phyloP scores from a whole-genome alignment of 2,888 invertebrate species.

The Lamellibrachia columna region DNA sequence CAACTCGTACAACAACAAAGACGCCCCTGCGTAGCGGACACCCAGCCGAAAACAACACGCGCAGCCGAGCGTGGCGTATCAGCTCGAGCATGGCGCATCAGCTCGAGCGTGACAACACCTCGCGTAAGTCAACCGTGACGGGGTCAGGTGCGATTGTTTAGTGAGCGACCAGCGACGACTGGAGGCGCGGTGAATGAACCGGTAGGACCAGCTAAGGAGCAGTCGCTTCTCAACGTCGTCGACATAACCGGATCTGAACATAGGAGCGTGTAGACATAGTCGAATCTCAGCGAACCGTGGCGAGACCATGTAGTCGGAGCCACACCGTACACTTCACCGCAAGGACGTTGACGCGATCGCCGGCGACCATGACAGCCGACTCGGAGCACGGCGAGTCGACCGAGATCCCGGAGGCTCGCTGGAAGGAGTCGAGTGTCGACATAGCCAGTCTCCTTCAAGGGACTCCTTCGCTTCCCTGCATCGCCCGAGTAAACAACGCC shows the following conservation, averaged over 20 bases:
- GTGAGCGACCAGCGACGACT: neutral
- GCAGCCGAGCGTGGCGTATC: neutral
- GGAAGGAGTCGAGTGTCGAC: neutral
- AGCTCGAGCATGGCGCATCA: too few species aligned
- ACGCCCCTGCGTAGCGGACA: neutral
- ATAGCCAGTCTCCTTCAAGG: neutral
- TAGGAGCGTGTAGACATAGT: neutral
- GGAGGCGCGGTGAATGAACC: conserved; percentile 11
- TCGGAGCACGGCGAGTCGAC: neutral
- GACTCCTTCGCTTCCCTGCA: neutral
- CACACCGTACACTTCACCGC: neutral
- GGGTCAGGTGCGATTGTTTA: neutral
- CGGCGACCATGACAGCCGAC: conserved; percentile 3
- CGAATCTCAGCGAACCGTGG: neutral
- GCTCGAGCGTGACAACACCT: neutral
- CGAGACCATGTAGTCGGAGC: neutral
- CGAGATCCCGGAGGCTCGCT: neutral
- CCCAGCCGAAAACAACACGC: neutral
- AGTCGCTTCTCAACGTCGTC: neutral
- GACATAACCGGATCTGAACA: neutral
- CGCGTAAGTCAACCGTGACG: neutral
- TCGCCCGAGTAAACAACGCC: neutral
- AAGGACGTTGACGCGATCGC: neutral
- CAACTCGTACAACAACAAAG: neutral
- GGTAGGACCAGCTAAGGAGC: neutral